Evolutionary conservation across 2,797 vertebrate species (phyloP).

Genomic region (Benthosema pterotum): DNA sequence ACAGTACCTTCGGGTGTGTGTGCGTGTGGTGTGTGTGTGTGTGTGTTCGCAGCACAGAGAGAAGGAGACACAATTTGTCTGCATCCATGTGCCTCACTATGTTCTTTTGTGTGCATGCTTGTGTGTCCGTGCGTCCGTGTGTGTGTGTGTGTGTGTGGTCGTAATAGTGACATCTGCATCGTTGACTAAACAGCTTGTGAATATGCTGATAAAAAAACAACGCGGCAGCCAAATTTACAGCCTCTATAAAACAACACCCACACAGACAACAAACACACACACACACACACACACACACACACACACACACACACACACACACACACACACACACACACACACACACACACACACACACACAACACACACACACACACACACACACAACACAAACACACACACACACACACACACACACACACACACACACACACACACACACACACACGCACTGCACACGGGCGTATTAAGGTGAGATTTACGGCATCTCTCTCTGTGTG

Average conservation of each 20-base stretch:
- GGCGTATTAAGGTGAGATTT: constrained; percentile 75
- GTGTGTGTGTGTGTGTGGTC: constrained; percentile 57
- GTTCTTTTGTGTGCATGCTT: constrained; percentile 8
- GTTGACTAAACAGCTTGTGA: constrained; percentile 81
- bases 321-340: constrained; percentile 44
- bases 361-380: constrained; percentile 17
- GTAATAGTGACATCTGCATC: constrained; percentile 80
- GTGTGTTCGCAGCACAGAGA: not conserved
- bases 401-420: constrained; percentile 36
- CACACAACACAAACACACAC: too few relatives aligned
- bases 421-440: not conserved
- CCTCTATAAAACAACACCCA: constrained; percentile 72
- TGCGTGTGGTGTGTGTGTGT: constrained; percentile 1
- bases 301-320: constrained; percentile 38
- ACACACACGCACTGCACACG: constrained; percentile 23
- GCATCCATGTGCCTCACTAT: constrained; percentile 3
- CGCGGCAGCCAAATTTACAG: constrained; percentile 79
- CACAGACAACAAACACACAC: constrained; percentile 22
- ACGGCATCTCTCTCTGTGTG: constrained; percentile 69
- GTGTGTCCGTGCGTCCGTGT: constrained; percentile 29
- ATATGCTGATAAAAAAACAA: constrained; percentile 81
- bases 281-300: constrained; percentile 30
- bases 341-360: not conserved
- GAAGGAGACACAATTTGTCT: not conserved
- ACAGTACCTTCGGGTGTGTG: not conserved